phyloP scores from a whole-genome alignment of 2,888 invertebrate genomes.

The Oasisia sp. region DNA sequence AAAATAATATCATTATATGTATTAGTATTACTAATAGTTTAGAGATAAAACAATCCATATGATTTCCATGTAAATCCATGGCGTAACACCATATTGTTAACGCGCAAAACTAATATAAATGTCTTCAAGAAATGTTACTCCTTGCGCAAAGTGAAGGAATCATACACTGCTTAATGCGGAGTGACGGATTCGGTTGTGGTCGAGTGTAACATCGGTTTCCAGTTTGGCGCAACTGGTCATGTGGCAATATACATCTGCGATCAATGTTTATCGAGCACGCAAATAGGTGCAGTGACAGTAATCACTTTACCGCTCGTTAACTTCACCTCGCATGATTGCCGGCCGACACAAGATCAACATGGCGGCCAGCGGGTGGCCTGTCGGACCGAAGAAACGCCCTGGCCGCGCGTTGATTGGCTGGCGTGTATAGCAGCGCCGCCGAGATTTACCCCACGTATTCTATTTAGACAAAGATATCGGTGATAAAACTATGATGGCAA shows the following conservation, averaged over 20 bases:
- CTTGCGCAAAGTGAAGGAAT: background rate
- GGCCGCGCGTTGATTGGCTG: background rate
- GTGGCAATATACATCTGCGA: slow-evolving; percentile 17
- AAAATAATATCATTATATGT: background rate
- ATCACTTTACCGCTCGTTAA: slow-evolving; percentile 13
- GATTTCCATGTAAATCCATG: background rate
- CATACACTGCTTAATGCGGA: background rate
- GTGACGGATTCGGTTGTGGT: background rate
- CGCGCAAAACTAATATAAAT: background rate
- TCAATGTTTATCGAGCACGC: background rate
- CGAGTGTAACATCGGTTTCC: background rate
- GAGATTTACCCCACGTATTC: no score
- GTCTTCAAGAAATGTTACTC: background rate
- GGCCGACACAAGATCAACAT: background rate
- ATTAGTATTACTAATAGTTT: background rate
- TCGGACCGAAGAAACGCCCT: background rate
- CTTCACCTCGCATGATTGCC: background rate
- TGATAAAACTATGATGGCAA: background rate
- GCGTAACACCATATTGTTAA: background rate
- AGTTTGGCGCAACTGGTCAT: slow-evolving; percentile 12
- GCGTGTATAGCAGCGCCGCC: background rate
- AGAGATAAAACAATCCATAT: background rate
- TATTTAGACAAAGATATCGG: no score
- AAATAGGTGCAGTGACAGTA: slow-evolving; percentile 3
- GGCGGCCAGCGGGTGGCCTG: background rate